A percentile compares a stretch with the other conserved stretches of the same genome.
These are phyloP conservation scores for Microtus montanus DNA, from an alignment of 2,113 vertebrate species.

Conservation along the genomic window DNA sequence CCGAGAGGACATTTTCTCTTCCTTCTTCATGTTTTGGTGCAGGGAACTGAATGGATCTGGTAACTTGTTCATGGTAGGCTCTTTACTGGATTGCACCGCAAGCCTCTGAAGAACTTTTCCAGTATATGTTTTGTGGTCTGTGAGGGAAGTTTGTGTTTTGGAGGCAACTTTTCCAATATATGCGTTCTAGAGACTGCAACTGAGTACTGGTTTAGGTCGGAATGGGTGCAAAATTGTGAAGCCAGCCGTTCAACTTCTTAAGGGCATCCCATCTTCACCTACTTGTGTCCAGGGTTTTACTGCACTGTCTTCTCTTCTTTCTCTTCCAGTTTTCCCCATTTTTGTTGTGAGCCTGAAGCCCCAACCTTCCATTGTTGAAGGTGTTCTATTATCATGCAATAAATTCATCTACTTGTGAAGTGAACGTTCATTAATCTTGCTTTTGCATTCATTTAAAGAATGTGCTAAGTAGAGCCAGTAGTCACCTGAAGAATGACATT, in stretches of 20 bases:
- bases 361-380: background rate
- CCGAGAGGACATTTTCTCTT: background rate
- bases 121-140: constrained; percentile 2
- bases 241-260: background rate
- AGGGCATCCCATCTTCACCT: background rate
- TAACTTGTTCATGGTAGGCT: background rate
- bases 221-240: background rate
- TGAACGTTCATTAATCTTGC: background rate
- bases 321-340: background rate
- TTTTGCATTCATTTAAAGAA: constrained; percentile 15
- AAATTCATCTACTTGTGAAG: background rate
- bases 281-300: background rate
- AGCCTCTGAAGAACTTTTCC: background rate
- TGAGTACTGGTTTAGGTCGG: background rate
- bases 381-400: background rate
- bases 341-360: background rate
- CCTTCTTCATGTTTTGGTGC: background rate
- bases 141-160: background rate
- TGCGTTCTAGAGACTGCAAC: background rate
- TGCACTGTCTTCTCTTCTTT: background rate
- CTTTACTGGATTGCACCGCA: background rate
- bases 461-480: background rate
- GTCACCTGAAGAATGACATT: background rate
- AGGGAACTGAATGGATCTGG: background rate
- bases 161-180: background rate